Evolutionary conservation across 92 coral and sea anemone genomes (phyloP).

Genomic region (Plumapathes pennacea): DNA sequence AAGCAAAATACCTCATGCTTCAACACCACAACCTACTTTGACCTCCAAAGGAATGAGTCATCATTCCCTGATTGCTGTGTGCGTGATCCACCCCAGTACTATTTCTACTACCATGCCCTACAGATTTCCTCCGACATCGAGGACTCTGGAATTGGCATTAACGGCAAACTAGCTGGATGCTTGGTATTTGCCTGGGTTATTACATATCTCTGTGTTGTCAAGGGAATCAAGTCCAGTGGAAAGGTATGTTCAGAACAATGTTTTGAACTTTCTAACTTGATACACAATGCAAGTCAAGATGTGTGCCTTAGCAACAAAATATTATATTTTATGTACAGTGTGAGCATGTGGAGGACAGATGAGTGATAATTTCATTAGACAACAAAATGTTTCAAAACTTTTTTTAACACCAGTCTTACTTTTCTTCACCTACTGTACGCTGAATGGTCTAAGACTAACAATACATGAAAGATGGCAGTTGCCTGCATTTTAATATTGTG

Average conservation of each 20-base stretch:
- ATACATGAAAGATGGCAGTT: too few species aligned
- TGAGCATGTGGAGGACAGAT: too few species aligned
- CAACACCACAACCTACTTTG: conserved; percentile 13
- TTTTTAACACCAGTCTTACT: too few species aligned
- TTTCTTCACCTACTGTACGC: too few species aligned
- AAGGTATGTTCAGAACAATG: conserved; percentile 59
- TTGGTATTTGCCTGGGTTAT: conserved; percentile 95
- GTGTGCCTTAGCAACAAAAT: too few species aligned
- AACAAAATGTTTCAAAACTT: too few species aligned
- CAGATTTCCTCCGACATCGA: conserved; percentile 86
- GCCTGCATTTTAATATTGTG: too few species aligned
- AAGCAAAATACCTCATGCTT: conserved; percentile 34
- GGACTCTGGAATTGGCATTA: conserved; percentile 79
- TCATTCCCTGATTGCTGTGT: conserved; percentile 92
- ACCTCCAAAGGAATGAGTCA: conserved; percentile 3
- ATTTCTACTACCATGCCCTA: conserved; percentile 89
- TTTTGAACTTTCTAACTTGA: too few species aligned
- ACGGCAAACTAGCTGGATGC: conserved; percentile 90
- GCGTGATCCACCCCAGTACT: conserved; percentile 93
- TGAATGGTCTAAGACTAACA: too few species aligned
- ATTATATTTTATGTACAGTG: too few species aligned
- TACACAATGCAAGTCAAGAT: too few species aligned
- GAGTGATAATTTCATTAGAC: too few species aligned
- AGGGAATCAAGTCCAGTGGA: conserved; percentile 99
- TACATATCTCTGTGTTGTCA: conserved; percentile 93